Evolutionary conservation across 35 echinoderm and acorn worm genomes (phyloP).

Genomic region (Apostichopus californicus): DNA sequence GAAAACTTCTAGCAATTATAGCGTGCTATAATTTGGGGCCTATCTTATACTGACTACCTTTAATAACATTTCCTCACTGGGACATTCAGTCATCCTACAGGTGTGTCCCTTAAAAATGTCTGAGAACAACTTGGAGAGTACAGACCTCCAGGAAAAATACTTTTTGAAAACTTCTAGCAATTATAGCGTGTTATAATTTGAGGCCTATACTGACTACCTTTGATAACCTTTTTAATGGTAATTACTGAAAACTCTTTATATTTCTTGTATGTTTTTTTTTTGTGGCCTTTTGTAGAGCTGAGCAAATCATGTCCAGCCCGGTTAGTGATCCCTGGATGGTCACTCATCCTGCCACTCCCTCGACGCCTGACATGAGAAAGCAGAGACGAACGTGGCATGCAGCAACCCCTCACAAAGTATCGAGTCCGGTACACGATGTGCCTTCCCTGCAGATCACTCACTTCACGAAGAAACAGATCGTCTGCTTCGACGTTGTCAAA

Average conservation of each 20-base stretch:
- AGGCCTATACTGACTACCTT: too few species aligned
- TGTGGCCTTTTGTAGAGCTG: background rate
- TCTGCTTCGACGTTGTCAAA: constrained; percentile 84
- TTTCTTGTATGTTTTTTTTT: background rate
- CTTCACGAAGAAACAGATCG: constrained; percentile 93
- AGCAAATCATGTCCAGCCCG: constrained; percentile 21
- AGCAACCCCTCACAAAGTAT: constrained; percentile 16
- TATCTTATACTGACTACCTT: too few species aligned
- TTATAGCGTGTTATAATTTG: too few species aligned
- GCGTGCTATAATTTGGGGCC: too few species aligned
- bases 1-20: too few species aligned
- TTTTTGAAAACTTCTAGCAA: too few species aligned
- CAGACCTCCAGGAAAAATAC: too few species aligned
- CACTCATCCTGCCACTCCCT: background rate
- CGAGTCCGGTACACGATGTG: constrained; percentile 45
- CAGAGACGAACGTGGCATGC: constrained; percentile 28
- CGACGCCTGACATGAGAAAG: constrained; percentile 12
- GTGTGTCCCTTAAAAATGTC: too few species aligned
- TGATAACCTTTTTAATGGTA: background rate
- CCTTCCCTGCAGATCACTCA: constrained; percentile 80
- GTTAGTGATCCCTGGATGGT: constrained; percentile 8
- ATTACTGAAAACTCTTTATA: background rate
- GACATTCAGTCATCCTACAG: too few species aligned
- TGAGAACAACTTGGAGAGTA: too few species aligned
- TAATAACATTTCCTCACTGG: background rate